Evolutionary conservation across 2,888 invertebrate genomes (phyloP), one percentile per base, ranked within the genome.

Genomic region (Tetragnatha montana): DNA sequence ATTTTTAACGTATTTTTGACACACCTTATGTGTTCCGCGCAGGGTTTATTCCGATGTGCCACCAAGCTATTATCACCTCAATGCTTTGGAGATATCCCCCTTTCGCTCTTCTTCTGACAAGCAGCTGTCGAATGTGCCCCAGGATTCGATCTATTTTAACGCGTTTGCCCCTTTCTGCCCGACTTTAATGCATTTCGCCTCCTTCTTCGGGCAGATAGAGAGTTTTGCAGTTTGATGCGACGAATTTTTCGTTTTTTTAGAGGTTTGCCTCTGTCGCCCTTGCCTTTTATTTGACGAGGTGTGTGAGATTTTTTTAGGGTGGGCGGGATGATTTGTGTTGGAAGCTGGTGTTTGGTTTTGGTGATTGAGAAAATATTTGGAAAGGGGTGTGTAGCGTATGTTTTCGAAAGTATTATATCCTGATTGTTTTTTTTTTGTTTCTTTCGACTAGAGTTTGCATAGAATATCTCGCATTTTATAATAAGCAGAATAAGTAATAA

Each of bases 131-230:
- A 19, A 68, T 70, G 22, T 74, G 60, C 70, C 81, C n/a, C 80
- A 81, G 75, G 35, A 75, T 87, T 87, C 87, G 81, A 87, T 87
- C 81, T 87, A 73, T 85, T 85, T 85, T 70, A 79, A 76, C 83
- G 51, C 75, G 69, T 49, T 76, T 76, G 60, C 60, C 75, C 70
- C 49, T 70, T 81, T 81, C 80, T 19, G 19, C 68, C 49, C 47
- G 49, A 70, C 80, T 70, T n/a, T 22, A 70, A 81, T 70, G 80
- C 47, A 19, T 35, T 80, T 70, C 70, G 51, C 70, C 17, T 51
- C 50, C 50, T 47, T 17, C 8, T 51, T 76, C 50, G 6, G 50
- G 50, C 19, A 1, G 76, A 76, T 47, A 22, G 19, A 50, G 76
- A 51, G 76, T 76, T 19, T 76, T 50, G 8, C 12, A 76, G 50